These are phyloP conservation scores for Elgaria multicarinata DNA, from an alignment of 2,113 vertebrate genomes.

Conservation along the genomic window DNA sequence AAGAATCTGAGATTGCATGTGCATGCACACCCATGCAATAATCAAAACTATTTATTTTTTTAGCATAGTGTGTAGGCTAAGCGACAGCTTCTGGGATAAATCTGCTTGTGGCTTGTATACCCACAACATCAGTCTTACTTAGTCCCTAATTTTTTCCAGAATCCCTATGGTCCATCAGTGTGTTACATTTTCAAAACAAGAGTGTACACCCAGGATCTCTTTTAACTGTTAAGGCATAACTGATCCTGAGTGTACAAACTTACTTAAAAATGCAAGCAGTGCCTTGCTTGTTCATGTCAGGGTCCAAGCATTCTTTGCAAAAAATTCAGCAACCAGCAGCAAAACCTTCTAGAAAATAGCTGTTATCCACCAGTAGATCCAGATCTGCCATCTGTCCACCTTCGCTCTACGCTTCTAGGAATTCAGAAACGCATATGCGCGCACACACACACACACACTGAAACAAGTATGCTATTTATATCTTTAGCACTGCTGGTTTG, in stretches of 20 bases:
- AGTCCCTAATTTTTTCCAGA: neutral
- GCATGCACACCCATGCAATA: neutral
- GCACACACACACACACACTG: neutral
- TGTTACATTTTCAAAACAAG: neutral
- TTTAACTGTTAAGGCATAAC: neutral
- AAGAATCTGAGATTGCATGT: neutral
- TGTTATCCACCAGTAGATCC: neutral
- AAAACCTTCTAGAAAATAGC: neutral
- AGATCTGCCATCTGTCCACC: neutral
- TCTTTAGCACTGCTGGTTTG: neutral
- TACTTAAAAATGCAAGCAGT: neutral
- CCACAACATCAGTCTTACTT: neutral
- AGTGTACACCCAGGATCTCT: neutral
- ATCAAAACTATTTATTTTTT: neutral
- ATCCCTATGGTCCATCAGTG: neutral
- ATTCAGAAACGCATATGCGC: no score
- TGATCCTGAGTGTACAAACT: neutral
- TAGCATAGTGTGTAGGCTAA: neutral
- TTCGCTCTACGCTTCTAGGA: neutral
- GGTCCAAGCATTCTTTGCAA: neutral
- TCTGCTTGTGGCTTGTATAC: neutral
- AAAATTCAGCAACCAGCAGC: neutral
- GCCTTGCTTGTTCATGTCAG: neutral
- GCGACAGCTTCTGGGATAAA: neutral
- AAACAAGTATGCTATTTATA: no score